Evolutionary conservation across 2,888 invertebrate genomes (phyloP).

Genomic region (Tortricodes alternella): DNA sequence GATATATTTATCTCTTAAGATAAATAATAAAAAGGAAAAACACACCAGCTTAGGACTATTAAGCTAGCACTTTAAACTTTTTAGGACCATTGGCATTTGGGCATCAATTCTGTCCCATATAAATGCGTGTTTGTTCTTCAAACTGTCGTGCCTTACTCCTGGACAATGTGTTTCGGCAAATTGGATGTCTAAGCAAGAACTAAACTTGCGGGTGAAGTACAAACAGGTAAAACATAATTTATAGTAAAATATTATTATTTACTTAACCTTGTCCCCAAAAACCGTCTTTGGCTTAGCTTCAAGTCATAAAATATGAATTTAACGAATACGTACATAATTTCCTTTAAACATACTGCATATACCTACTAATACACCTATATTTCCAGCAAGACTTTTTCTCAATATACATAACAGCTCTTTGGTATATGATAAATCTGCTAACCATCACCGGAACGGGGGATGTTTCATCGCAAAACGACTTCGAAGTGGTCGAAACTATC

Average conservation of each 20-base stretch:
- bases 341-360: neutral
- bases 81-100: constrained; percentile 72
- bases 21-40: no score
- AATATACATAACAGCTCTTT: constrained; percentile 71
- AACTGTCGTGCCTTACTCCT: constrained; percentile 72
- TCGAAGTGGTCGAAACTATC: constrained; percentile 76
- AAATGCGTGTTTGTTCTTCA: constrained; percentile 76
- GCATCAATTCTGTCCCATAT: constrained; percentile 75
- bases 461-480: constrained; percentile 69
- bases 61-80: no score
- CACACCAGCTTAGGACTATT: no score
- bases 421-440: constrained; percentile 76
- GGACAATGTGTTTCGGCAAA: constrained; percentile 67
- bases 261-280: no score
- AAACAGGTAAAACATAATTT: constrained; percentile 60
- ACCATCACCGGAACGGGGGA: constrained; percentile 81
- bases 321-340: no score
- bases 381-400: constrained; percentile 65
- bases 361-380: neutral
- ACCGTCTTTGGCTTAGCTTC: no score
- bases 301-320: no score
- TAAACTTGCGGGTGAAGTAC: constrained; percentile 64
- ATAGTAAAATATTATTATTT: no score
- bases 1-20: no score
- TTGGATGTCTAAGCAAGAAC: constrained; percentile 70